Evolutionary conservation across 2,888 invertebrate genomes (phyloP).

Genomic region (Platycnemis pennipes): DNA sequence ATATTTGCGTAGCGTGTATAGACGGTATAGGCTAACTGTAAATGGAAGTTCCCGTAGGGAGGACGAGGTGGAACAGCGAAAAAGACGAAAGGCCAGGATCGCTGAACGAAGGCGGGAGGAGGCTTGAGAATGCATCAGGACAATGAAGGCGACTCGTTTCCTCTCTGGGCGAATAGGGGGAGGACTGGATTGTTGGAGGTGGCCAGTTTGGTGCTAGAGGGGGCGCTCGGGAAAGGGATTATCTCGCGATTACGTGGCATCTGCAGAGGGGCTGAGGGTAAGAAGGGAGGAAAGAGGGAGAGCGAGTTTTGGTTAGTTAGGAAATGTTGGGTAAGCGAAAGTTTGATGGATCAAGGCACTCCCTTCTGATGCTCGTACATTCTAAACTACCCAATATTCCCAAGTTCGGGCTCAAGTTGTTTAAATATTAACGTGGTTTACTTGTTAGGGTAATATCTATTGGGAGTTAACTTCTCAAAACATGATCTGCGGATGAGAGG

Average conservation of each 20-base stretch:
- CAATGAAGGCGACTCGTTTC: background rate
- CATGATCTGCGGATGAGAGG: background rate
- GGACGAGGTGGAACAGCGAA: no score
- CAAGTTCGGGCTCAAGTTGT: background rate
- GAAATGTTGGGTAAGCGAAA: constrained; percentile 19
- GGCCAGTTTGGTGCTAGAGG: background rate
- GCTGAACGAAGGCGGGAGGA: no score
- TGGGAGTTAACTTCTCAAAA: background rate
- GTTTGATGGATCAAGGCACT: constrained; percentile 13
- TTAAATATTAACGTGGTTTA: constrained; percentile 21
- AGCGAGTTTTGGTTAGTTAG: constrained; percentile 11
- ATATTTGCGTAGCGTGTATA: no score
- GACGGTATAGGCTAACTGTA: no score
- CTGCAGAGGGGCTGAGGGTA: background rate
- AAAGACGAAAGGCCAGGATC: no score
- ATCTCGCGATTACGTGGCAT: constrained; percentile 12
- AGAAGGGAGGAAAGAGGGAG: background rate
- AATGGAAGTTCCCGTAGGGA: no score
- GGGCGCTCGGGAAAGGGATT: background rate
- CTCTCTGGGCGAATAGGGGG: background rate
- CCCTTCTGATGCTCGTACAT: background rate
- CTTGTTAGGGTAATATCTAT: background rate
- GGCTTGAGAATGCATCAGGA: background rate
- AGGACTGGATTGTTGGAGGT: background rate
- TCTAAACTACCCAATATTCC: background rate